Base-by-base conservation (phyloP, 2,113 vertebrate genomes). In the Abramis brama region DNA sequence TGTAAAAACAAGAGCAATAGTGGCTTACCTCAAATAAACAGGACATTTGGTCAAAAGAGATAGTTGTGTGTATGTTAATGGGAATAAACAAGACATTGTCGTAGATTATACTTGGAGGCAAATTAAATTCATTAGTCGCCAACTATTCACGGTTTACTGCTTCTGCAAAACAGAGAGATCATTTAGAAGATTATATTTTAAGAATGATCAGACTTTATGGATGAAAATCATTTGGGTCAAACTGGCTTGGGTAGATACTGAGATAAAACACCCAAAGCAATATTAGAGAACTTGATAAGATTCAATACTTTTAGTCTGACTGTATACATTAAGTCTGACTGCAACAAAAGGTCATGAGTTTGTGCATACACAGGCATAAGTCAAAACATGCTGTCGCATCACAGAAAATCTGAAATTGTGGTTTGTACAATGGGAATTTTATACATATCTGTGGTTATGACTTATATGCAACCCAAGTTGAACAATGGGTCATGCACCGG, bases 391-490 rank as follows among this genome's bases (percentile, higher is more conserved):
- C 9, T 52, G n/a, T 11, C 4, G 50, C 30, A 75, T 21, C 45
- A 74, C n/a, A 70, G 55, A 19, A 9, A 59, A 27, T 43, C 52
- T 23, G 59, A 39, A 27, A 23, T 25, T 70, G 17, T 25, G 64
- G 60, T 64, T 79, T 62, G 52, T 86, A 66, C 50, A 68, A 15
- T 27, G 27, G 36, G 6, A 15, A 0, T 80, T 10, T 79, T 62
- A 15, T 19, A 62, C 55, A 36, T 70, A 47, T 80, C 36, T 88
- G 76, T 75, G 86, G 76, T 86, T 68, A 70, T 74, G 87, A 80
- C 43, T 59, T 75, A 64, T 13, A 43, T 81, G 78, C 23, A 45
- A 80, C 76, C 33, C 79, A 43, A 30, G 21, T 10, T 80, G 1
- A 83, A 52, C 23, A 68, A 43, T 9, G 7, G 68, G 71, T 39